These are phyloP conservation scores for Drosophila lini DNA, from an alignment of 1,140 invertebrate species.

Conservation along the genomic window DNA sequence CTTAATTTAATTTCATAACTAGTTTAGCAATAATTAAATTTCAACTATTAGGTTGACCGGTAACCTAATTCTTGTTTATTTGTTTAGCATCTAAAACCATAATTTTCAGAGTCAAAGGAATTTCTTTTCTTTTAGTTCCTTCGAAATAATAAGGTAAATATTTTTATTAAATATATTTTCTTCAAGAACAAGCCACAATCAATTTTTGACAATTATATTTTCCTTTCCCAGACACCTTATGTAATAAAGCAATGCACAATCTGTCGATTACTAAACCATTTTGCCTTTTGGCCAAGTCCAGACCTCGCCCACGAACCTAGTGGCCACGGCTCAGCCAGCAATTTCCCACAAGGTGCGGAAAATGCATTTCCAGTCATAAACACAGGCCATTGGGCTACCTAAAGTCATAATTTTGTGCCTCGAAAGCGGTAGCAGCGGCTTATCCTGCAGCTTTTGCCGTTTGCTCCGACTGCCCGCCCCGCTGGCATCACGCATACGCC, in stretches of 20 bases:
- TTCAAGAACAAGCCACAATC: not conserved
- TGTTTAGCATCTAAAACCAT: no score
- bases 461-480: conserved; percentile 48
- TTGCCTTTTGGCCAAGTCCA: conserved; percentile 28
- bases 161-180: not conserved
- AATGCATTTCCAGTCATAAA: conserved; percentile 44
- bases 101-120: no score
- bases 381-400: conserved; percentile 44
- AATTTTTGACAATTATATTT: conserved; percentile 3
- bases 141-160: not conserved
- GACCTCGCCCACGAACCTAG: conserved; percentile 30
- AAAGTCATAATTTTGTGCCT: conserved; percentile 38
- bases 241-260: conserved; percentile 21
- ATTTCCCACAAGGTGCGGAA: conserved; percentile 36
- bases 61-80: no score
- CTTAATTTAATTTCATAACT: not conserved
- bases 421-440: conserved; percentile 20
- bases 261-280: conserved; percentile 12
- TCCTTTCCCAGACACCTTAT: conserved; percentile 13
- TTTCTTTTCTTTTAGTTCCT: not conserved
- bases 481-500: conserved; percentile 60
- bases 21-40: no score
- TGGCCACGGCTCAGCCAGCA: not conserved
- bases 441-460: conserved; percentile 34
- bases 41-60: no score